Base-by-base conservation (phyloP, 2,113 vertebrate genomes). In the Mesocricetus auratus region DNA sequence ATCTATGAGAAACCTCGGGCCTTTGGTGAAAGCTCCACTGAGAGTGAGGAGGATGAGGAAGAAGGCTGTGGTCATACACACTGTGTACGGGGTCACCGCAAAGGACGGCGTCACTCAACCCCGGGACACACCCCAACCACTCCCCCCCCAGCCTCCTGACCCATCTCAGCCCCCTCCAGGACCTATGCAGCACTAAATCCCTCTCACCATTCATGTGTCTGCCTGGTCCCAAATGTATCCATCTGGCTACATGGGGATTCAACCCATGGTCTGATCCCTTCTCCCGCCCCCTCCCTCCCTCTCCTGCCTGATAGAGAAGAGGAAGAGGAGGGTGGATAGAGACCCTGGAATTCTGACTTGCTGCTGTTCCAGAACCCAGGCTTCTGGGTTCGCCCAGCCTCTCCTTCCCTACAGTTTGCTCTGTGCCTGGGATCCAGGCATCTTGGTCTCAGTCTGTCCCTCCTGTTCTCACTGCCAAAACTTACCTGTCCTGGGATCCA, bases 1-100 rank as follows among this genome's bases (percentile, higher is more conserved):
- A 98, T 99, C 93, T 99, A 99, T 36, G 99, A 99, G 98, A 99
- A 99, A 98, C 99, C 99, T 3, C 98, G 98, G 77, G 99, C 99
- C 96, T 99, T 99, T 56, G 99, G 99, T 12, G 99, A 99, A 96
- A 99, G 99, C 10, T 99, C 99, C 31, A 99, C 99, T 0, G 99
- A 99, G 95, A 99, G 99, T 12, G 99, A 99, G 89, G 99, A 99
- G 2, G 99, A 99, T 1, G 98, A 98, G 33, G 99, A 99, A 0
- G 98, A 98, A 82, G 99, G 99, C 74, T 99, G 99, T 53, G 99
- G 99, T 62, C 99, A 99, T 7, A 99, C 99, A n/a, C 99, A 99
- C 97, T 99, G 99, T 88, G 98, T 99, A 91, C 98, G 99, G 86
- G 99, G 99, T 93, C 99, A 99, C 91, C 98, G 98, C 93, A 98